phyloP scores from a whole-genome alignment of 2,797 vertebrate species.

The Silurus aristotelis region DNA sequence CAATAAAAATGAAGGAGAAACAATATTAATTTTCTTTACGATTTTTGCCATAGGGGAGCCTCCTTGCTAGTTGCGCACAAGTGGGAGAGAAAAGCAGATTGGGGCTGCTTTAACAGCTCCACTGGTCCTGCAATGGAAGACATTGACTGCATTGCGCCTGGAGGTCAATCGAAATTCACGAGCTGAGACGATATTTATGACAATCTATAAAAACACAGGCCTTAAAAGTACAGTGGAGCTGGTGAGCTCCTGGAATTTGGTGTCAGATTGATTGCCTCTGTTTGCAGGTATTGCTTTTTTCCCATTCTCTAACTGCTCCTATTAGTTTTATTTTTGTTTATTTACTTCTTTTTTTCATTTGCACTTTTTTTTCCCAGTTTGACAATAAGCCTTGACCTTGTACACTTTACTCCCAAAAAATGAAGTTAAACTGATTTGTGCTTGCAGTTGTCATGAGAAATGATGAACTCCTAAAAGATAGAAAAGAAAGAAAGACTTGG shows the following conservation, averaged over 20 bases:
- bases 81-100: conserved; percentile 61
- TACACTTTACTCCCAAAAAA: conserved; percentile 15
- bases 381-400: conserved; percentile 18
- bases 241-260: conserved; percentile 42
- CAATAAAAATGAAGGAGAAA: conserved; percentile 40
- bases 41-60: conserved; percentile 60
- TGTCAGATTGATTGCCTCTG: conserved; percentile 54
- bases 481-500: background rate
- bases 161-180: conserved; percentile 67
- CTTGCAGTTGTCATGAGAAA: background rate
- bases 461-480: background rate
- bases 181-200: conserved; percentile 69
- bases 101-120: conserved; percentile 66
- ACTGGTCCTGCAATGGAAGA: conserved; percentile 60
- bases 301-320: conserved; percentile 14
- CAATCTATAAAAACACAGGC: conserved; percentile 56
- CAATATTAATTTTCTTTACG: conserved; percentile 47
- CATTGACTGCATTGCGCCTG: conserved; percentile 62
- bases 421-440: conserved; percentile 10
- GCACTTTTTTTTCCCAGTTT: conserved; percentile 11
- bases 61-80: conserved; percentile 56
- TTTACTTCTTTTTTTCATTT: conserved; percentile 42
- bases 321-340: conserved; percentile 37
- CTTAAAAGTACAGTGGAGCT: conserved; percentile 46
- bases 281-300: conserved; percentile 41